Base-by-base conservation (phyloP, 2,113 vertebrate genomes). In the Cryptoleucopteryx plumbea region DNA sequence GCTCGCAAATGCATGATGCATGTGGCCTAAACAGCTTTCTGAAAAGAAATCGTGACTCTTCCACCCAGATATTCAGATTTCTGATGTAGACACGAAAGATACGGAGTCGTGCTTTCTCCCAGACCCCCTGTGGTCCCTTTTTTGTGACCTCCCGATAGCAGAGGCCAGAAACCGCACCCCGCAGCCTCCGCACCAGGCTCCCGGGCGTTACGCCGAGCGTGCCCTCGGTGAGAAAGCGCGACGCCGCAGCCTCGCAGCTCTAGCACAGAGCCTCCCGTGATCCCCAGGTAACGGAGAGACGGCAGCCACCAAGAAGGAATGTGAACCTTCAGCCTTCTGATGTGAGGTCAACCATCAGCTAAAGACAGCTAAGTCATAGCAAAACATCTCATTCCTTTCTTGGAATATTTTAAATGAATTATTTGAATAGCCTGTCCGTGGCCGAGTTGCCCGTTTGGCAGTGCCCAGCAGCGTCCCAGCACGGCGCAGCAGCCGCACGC, bases 351-450 rank as follows among this genome's bases (percentile, higher is more conserved):
- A 67, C 26, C 42, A 62, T 27, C 38, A 66, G 67, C n/a, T 68
- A 77, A 71, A 75, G 70, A 94, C 43, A 67, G 81, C 19, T 32
- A 91, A 80, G n/a, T 62, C 42, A 55, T 1, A 77, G 74, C 45
- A 73, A 68, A 86, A 72, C 50, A 65, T 7, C 45, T 91, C 5
- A 2, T 72, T 72, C 20, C n/a, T 53, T 62, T 58, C 86, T 58
- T 22, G 36, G 22, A 85, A 8, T 58, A 80, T 42, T 65, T 82
- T 26, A 80, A 74, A 29, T 10, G 7, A 48, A n/a, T 23, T 20
- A 68, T 70, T 61, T 2, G 1, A 66, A 47, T 3, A 83, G 62
- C 11, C 50, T 0, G 2, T 29, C 27, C 0, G 0, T 12, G 47
- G 19, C 62, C 0, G 3, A 73, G 59, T 0, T 47, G 67, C 7